Percentiles rank a stretch among this genome's conserved stretches.
Conservation (phyloP, 2,797 vertebrate genomes). For the Pelobates cultripes region DNA sequence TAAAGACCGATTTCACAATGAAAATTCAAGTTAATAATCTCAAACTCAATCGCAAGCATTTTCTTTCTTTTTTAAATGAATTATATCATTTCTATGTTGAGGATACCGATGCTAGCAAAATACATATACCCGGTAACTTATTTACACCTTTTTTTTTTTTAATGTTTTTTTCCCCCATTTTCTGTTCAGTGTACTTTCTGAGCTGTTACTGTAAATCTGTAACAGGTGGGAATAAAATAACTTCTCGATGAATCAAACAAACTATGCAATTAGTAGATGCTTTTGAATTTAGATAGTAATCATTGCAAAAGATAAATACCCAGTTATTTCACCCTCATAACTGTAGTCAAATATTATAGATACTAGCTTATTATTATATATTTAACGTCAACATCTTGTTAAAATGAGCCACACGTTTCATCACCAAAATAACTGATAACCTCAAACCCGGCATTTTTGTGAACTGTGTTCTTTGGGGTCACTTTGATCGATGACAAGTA, state of each 20-base stretch:
- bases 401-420: slow-evolving; percentile 33
- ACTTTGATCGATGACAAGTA: slow-evolving; percentile 89
- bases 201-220: not conserved
- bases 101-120: too few species aligned
- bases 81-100: too few species aligned
- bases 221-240: not conserved
- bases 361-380: not conserved
- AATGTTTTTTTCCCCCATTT: not conserved
- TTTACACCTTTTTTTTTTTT: not conserved
- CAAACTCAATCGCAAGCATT: too few species aligned
- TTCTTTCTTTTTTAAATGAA: too few species aligned
- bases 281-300: too few species aligned
- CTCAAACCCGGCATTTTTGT: slow-evolving; percentile 67
- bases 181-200: too few species aligned
- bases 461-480: slow-evolving; percentile 75
- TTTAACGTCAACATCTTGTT: slow-evolving; percentile 23
- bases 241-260: not conserved
- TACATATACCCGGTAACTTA: too few species aligned
- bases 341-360: not conserved
- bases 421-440: slow-evolving; percentile 70
- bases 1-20: too few species aligned
- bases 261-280: not conserved
- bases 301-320: too few species aligned
- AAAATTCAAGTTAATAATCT: too few species aligned
- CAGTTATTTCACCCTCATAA: not conserved